A percentile compares a stretch with the other conserved stretches of the same genome.
Evolutionary conservation across 2,797 vertebrate genomes (phyloP).

Genomic region (Cyclopterus lumpus): DNA sequence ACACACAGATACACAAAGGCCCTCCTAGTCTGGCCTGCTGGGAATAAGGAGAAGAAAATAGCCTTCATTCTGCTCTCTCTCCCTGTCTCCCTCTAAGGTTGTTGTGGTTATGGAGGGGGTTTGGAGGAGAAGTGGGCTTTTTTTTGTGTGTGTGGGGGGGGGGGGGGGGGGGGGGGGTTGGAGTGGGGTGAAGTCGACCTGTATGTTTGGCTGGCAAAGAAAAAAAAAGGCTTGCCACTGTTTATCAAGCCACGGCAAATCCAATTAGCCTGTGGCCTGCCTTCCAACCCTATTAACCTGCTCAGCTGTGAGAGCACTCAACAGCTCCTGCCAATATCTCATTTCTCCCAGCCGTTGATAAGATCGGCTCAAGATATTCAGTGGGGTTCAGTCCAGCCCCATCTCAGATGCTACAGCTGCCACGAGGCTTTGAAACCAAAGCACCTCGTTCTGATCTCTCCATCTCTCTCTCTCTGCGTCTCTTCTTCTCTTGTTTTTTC

Average conservation of each 20-base stretch:
- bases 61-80: slow-evolving; percentile 73
- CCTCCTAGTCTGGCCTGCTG: slow-evolving; percentile 68
- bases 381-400: slow-evolving; percentile 90
- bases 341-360: slow-evolving; percentile 94
- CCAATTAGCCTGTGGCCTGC: slow-evolving; percentile 97
- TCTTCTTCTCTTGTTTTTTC: slow-evolving; percentile 20
- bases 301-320: slow-evolving; percentile 93
- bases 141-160: neutral
- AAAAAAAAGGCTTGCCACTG: slow-evolving; percentile 86
- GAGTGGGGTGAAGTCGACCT: slow-evolving; percentile 60
- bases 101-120: slow-evolving; percentile 68
- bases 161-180: neutral
- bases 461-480: slow-evolving; percentile 69
- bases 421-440: slow-evolving; percentile 80
- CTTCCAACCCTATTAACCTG: slow-evolving; percentile 97
- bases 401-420: slow-evolving; percentile 82
- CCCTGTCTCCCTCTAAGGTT: slow-evolving; percentile 61
- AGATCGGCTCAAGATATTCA: slow-evolving; percentile 96
- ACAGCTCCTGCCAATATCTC: slow-evolving; percentile 97
- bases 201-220: slow-evolving; percentile 81
- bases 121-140: slow-evolving; percentile 46
- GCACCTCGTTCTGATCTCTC: slow-evolving; percentile 71
- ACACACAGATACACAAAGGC: slow-evolving; percentile 47
- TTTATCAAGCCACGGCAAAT: slow-evolving; percentile 97
- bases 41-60: slow-evolving; percentile 83